Base-by-base conservation (phyloP, 2,113 vertebrate genomes). In the Reinhardtius hippoglossoides region DNA sequence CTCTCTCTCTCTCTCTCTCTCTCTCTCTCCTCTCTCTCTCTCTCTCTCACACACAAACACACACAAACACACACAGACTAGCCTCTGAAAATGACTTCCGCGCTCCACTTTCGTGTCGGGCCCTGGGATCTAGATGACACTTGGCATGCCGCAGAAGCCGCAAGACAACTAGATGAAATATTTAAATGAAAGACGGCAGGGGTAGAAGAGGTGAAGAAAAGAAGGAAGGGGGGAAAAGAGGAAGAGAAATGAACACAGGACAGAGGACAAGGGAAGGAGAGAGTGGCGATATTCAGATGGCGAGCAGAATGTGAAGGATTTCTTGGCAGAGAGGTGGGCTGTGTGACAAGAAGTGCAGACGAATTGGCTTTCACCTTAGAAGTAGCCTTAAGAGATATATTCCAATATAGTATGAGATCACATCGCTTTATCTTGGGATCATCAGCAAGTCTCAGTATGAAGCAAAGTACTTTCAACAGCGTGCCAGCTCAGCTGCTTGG, bases 81-180 rank as follows among this genome's bases (percentile, higher is more conserved):
- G 26, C 93, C 92, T 94, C 94, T 93, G 93, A 87, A 95, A 94
- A 92, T 89, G 83, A 93, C 86, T 94, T 90, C 94, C 89, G 87
- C 94, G 95, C 95, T 96, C 95, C 95, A 95, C 94, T 97, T 94
- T 82, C 87, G 85, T 81, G 92, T 90, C 94, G 91, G 92, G 94
- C 92, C 93, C 94, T 67, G 93, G 95, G 95, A 96, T 95, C 94
- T 94, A 96, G 95, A 96, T 96, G 96, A 96, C 96, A 95, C 94
- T 95, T 95, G 94, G 70, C 94, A 81, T 85, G 86, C 95, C 88
- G 93, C 94, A 94, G 94, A 94, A 90, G 92, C 94, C 92, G 94
- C 94, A 88, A 96, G 95, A 97, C 95, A 96, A 96, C 93, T 89
- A 74, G 94, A 97, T 98, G 92, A 99, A 99, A 98, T 97, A 98